Percentiles rank a stretch among this genome's conserved stretches.
Evolutionary conservation across 2,113 vertebrate genomes (phyloP).

Genomic region (Vulpes ferrilata): DNA sequence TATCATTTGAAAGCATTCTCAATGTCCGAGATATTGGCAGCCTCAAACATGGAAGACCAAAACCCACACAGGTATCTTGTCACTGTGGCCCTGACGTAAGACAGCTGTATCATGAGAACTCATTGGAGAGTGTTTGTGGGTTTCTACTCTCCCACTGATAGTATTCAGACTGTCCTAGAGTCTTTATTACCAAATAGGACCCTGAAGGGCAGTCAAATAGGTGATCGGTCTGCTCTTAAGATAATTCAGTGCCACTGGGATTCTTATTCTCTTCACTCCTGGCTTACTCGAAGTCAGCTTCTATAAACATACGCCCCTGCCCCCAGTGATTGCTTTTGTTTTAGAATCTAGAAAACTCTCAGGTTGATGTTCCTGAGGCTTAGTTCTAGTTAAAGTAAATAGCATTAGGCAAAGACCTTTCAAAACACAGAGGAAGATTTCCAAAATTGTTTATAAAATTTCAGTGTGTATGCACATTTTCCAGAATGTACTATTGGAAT

Average conservation of each 20-base stretch:
- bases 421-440: slow-evolving; percentile 5
- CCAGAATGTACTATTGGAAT: not conserved
- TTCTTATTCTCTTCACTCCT: not conserved
- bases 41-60: not conserved
- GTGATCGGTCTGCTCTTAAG: not conserved
- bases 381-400: slow-evolving; percentile 5
- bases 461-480: not conserved
- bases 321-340: not conserved
- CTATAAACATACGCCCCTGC: not conserved
- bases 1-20: slow-evolving; percentile 1
- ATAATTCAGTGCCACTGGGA: not conserved
- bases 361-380: not conserved
- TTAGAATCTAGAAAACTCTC: slow-evolving; percentile 36
- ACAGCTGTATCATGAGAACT: not conserved
- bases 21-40: not conserved
- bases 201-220: not conserved
- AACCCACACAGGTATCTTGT: not conserved
- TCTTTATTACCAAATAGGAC: not conserved
- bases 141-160: not conserved
- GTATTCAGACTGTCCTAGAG: not conserved
- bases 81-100: too few relatives aligned
- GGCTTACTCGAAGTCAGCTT: not conserved
- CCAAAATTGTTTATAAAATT: slow-evolving; percentile 19
- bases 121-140: not conserved
- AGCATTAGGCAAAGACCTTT: not conserved